Conservation (phyloP, 2,797 vertebrate genomes). For the Leptatherina wallacei region DNA sequence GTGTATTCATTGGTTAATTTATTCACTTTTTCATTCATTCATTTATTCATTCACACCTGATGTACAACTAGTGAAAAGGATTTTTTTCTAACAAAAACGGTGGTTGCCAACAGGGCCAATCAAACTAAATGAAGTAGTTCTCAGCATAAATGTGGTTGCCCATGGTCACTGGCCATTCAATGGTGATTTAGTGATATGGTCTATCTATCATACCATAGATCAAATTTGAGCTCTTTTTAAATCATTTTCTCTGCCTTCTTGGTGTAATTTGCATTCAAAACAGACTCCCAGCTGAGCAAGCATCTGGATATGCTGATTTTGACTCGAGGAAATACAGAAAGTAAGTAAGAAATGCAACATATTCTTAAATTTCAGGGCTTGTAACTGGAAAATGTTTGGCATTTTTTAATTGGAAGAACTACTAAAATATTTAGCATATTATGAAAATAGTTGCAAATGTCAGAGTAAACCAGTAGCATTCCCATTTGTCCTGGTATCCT, state of each 20-base stretch:
- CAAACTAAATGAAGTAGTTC: slow-evolving; percentile 19
- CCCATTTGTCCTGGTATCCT: neutral
- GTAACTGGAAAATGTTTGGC: neutral
- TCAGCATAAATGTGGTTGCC: slow-evolving; percentile 25
- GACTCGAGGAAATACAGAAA: slow-evolving; percentile 3
- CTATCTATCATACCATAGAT: slow-evolving; percentile 3
- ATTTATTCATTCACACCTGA: too few relatives aligned
- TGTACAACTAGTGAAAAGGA: neutral
- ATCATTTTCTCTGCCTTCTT: neutral
- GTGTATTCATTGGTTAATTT: neutral
- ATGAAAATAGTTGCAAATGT: slow-evolving; percentile 2
- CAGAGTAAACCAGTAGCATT: neutral
- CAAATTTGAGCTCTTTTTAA: neutral
- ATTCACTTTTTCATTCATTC: neutral
- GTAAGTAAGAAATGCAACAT: neutral
- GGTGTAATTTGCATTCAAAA: slow-evolving; percentile 7
- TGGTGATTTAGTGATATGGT: slow-evolving; percentile 19
- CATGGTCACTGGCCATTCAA: slow-evolving; percentile 27
- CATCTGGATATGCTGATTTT: slow-evolving; percentile 25
- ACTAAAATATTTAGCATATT: slow-evolving; percentile 6
- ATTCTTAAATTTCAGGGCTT: neutral
- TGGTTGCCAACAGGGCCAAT: neutral
- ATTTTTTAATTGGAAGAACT: neutral
- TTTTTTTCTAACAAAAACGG: slow-evolving; percentile 12
- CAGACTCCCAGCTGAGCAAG: neutral